Base-by-base conservation (phyloP, 2,888 invertebrate species). In the Oscheius onirici region DNA sequence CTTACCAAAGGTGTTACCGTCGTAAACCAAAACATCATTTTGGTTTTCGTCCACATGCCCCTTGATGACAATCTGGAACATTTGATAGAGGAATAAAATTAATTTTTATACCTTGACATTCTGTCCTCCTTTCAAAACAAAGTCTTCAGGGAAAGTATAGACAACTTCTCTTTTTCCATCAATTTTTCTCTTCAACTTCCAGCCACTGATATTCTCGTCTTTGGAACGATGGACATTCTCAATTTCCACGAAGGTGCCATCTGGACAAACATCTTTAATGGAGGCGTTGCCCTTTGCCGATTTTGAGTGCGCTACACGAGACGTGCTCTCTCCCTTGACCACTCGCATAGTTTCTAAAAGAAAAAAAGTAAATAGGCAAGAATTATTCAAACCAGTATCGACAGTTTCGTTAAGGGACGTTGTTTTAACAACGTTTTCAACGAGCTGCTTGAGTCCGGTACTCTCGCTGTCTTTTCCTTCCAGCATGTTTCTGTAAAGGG, bases 401-500 rank as follows among this genome's bases (percentile, higher is more conserved):
- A 76, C 78, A 10, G 70, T 69, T 58, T 84, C 80, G 63, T 79
- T 79, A 69, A 84, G 79, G 24, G 83, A 82, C 17, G 80, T 80
- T 20, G 84, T 83, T 41, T 80, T 79, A 26, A 84, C 83, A 28
- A 82, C 81, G 58, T 87, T 86, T 61, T 86, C 86, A 44, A 86
- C 86, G 20, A 87, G 73, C 54, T 84, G 83, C 17, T 79, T 76
- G 28, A 87, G 77, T 8, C 86, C 86, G 44, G 79, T 77, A 20
- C 51, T 28, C 15, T 89, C 88, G 85, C 87, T 89, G 83, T 90
- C 90, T 78, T 90, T 90, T 57, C 89, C 88, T 83, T 90, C 90
- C 82, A 90, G 83, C 83, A 90, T 88, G 77, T 90, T 90, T 75
- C 90, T 86, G 88, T 90, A 90, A 71, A 90, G 90, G 75, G 89